A percentile compares a stretch with the other conserved stretches of the same genome.
Evolutionary conservation across 1,140 invertebrate genomes (phyloP).

Genomic region (Antheraea mylitta): DNA sequence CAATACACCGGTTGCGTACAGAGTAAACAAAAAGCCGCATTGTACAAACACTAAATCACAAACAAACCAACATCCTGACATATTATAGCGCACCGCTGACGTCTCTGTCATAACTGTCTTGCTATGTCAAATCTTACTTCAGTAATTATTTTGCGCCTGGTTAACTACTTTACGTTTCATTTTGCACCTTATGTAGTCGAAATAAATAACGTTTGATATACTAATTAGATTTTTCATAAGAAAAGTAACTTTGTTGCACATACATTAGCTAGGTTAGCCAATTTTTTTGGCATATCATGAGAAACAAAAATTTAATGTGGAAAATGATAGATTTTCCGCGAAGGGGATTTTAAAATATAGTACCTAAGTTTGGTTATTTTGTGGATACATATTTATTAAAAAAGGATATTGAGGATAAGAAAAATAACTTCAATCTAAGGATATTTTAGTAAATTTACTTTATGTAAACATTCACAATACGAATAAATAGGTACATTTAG

Average conservation of each 20-base stretch:
- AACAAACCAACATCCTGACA: constrained; percentile 31
- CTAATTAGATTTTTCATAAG: constrained; percentile 17
- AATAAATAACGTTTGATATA: constrained; percentile 11
- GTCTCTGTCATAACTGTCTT: constrained; percentile 40
- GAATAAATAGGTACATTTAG: too few relatives aligned
- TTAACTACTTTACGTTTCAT: constrained; percentile 8
- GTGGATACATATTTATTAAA: too few relatives aligned
- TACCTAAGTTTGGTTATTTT: too few relatives aligned
- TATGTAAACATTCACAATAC: too few relatives aligned
- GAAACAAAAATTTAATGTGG: neutral
- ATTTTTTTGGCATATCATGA: neutral
- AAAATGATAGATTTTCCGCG: neutral
- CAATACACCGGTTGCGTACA: neutral
- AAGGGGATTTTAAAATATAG: too few relatives aligned
- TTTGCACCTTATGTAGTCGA: constrained; percentile 17
- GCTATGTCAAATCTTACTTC: constrained; percentile 36
- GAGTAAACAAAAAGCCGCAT: neutral
- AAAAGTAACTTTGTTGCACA: constrained; percentile 10
- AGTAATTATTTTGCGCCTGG: constrained; percentile 16
- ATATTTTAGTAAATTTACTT: too few relatives aligned
- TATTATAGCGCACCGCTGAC: constrained; percentile 38
- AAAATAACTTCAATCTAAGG: too few relatives aligned
- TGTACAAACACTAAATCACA: neutral
- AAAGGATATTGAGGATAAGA: too few relatives aligned
- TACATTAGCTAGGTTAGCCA: constrained; percentile 11